phyloP scores from a whole-genome alignment of 2,113 vertebrate genomes.

The Steatornis caripensis region DNA sequence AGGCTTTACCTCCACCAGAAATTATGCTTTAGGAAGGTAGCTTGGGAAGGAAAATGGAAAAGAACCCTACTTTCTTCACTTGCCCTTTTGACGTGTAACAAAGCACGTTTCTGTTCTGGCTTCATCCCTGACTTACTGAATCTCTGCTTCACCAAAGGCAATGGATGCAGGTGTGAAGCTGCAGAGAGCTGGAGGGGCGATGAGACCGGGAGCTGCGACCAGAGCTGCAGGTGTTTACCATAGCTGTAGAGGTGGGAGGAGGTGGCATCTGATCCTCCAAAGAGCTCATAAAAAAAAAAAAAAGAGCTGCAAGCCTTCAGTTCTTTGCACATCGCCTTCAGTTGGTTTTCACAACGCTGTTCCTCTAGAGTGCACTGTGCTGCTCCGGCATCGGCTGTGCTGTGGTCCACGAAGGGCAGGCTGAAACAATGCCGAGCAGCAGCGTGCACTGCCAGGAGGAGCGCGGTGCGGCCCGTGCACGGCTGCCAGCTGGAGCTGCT shows the following conservation, averaged over 20 bases:
- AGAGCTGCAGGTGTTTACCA: background rate
- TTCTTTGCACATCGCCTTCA: background rate
- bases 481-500: background rate
- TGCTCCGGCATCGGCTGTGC: fast-evolving
- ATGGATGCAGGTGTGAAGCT: background rate
- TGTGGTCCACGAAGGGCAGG: fast-evolving
- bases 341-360: fast-evolving
- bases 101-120: background rate
- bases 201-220: background rate
- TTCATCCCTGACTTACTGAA: background rate
- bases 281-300: background rate
- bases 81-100: background rate
- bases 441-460: fast-evolving
- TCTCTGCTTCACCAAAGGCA: background rate
- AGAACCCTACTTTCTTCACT: background rate
- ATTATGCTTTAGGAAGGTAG: background rate
- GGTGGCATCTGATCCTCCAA: fast-evolving
- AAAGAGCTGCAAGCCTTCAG: background rate
- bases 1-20: background rate
- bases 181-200: background rate
- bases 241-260: background rate
- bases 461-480: fast-evolving
- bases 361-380: fast-evolving
- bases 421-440: fast-evolving
- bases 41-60: background rate